Base-by-base conservation (phyloP, 2,888 invertebrate genomes). In the Leptothorax acervorum region DNA sequence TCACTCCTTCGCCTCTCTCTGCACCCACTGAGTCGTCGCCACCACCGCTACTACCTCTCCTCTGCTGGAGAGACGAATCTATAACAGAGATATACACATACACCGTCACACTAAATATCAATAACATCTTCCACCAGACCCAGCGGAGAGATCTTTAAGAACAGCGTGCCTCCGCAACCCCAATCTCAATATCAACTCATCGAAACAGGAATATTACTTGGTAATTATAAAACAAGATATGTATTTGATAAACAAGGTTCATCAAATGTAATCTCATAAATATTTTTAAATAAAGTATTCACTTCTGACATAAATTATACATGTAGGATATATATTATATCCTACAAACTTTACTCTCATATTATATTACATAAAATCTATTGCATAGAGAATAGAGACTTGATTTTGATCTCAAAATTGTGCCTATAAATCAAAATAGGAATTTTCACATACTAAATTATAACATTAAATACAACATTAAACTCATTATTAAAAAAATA, bases 1-100 rank as follows among this genome's bases (percentile, higher is more conserved):
- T 94, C 88, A 91, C 93, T 93, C 93, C 94, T 94, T 93, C 92
- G 89, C 92, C 92, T 91, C 92, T 93, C 88, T 94, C 92, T 90
- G 87, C 90, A 88, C 91, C 89, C 85, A 88, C 91, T 86, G 92
- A 90, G 88, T 93, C 92, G 89, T 93, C 92, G 90, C 90, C 91
- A 89, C 92, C 92, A 88, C 93, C 91, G 86, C 92, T 90, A 86
- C 89, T 89, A 83, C 89, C 89, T 84, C 83, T 89, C 91, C 89
- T 92, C 90, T 92, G 93, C 86, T 92, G 93, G 82, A 91, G 90
- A 86, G 93, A 93, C 89, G 93, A 89, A 88, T 93, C 94, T 95
- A 90, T 78, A 88, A 93, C 87, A 91, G 85, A 90, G 83, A 92
- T 71, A 86, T 65, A 86, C 51, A 89, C 85, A 71, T 62, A 89